Percentiles rank a stretch among this genome's conserved stretches.
These are phyloP conservation scores for Chirona hameri DNA, from an alignment of 2,888 invertebrate genomes.

Conservation along the genomic window DNA sequence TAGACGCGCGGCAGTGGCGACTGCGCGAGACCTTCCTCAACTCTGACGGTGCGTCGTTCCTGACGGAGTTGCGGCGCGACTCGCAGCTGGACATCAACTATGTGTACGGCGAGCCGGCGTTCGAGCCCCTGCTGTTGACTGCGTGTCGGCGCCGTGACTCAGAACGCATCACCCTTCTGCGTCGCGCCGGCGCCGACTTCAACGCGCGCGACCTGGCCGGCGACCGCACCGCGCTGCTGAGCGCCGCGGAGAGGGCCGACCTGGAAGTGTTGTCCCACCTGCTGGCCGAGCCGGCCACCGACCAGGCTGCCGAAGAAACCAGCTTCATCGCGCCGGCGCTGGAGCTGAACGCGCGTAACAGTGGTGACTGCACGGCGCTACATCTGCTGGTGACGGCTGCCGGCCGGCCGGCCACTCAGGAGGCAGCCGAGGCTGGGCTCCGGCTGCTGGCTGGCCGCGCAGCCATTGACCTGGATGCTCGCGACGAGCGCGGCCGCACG, in stretches of 20 bases:
- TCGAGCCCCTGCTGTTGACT: constrained; percentile 56
- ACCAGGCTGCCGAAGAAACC: neutral
- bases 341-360: neutral
- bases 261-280: constrained; percentile 77
- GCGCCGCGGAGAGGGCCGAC: constrained; percentile 72
- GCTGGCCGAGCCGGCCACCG: constrained; percentile 40
- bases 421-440: neutral
- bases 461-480: neutral
- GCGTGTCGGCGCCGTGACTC: constrained; percentile 30
- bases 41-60: constrained; percentile 88
- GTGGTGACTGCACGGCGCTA: neutral
- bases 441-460: neutral
- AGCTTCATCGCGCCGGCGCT: neutral
- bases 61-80: constrained; percentile 48
- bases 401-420: neutral
- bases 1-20: constrained; percentile 78
- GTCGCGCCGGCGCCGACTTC: constrained; percentile 82
- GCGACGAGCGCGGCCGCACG: neutral
- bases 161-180: constrained; percentile 61
- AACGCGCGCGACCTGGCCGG: neutral
- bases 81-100: constrained; percentile 65
- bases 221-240: constrained; percentile 58
- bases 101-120: constrained; percentile 58
- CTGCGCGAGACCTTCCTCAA: constrained; percentile 87
- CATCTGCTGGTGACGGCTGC: neutral